Evolutionary conservation across 2,113 vertebrate species (phyloP).

Genomic region (Myotis davidii): DNA sequence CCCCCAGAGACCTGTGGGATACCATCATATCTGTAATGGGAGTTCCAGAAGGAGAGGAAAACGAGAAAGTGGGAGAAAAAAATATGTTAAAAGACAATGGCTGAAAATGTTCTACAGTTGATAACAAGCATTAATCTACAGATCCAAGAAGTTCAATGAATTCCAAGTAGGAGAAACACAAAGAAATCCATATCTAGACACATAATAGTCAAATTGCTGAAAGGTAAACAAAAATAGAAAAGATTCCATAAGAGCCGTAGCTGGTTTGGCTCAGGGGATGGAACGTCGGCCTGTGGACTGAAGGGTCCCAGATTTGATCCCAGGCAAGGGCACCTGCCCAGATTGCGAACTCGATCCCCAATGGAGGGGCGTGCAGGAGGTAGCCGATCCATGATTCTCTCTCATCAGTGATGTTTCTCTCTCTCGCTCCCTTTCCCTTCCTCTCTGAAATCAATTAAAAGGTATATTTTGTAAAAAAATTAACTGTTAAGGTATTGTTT

Average conservation of each 20-base stretch:
- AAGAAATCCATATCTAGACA: neutral
- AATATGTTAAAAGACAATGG: neutral
- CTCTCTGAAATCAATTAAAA: too few relatives aligned
- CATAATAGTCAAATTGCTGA: neutral
- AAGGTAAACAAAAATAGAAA: neutral
- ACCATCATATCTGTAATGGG: neutral
- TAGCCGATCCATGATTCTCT: too few relatives aligned
- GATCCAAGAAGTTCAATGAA: neutral
- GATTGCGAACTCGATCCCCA: too few relatives aligned
- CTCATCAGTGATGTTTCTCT: too few relatives aligned
- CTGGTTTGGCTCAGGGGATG: too few relatives aligned
- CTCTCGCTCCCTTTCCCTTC: too few relatives aligned
- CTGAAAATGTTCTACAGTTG: neutral
- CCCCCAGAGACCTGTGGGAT: neutral
- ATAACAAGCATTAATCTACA: constrained; percentile 1
- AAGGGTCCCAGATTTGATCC: too few relatives aligned
- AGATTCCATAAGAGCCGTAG: neutral
- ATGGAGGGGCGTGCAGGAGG: too few relatives aligned
- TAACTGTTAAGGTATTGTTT: constrained; percentile 5
- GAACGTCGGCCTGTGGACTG: too few relatives aligned
- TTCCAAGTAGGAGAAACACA: neutral
- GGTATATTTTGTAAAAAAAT: neutral
- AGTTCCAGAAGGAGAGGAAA: neutral
- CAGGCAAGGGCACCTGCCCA: too few relatives aligned
- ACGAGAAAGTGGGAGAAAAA: neutral